Conservation (phyloP, 1,140 invertebrate species). For the Meloidogyne hapla region DNA sequence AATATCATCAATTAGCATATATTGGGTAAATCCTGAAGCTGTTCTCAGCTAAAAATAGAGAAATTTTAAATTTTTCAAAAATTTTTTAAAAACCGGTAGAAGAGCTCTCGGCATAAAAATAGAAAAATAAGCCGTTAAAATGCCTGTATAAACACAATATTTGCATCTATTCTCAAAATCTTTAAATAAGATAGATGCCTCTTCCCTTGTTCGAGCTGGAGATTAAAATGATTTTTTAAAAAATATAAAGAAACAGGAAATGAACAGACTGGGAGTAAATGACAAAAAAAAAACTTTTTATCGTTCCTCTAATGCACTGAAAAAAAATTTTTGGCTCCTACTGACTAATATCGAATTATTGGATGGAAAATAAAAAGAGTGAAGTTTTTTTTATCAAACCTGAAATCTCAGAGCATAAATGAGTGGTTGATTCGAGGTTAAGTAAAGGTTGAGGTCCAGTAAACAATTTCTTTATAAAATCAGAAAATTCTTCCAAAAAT, state of each 20-base stretch:
- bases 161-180: slow-evolving; percentile 86
- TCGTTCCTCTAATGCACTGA: too few species aligned
- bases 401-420: slow-evolving; percentile 25
- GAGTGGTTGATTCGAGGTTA: slow-evolving; percentile 5
- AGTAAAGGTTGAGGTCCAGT: background rate
- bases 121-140: slow-evolving; percentile 79
- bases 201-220: slow-evolving; percentile 29
- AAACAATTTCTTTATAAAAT: background rate
- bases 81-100: slow-evolving; percentile 73
- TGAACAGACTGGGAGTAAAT: too few species aligned
- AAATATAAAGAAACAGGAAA: slow-evolving; percentile 2
- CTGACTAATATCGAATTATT: too few species aligned
- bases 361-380: too few species aligned
- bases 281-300: too few species aligned
- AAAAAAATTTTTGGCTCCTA: too few species aligned
- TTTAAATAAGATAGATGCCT: slow-evolving; percentile 34
- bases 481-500: background rate
- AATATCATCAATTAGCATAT: slow-evolving; percentile 78
- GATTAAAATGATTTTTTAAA: slow-evolving; percentile 13
- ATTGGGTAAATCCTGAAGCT: slow-evolving; percentile 69
- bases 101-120: slow-evolving; percentile 85
- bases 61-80: background rate
- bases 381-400: background rate
- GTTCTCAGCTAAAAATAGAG: slow-evolving; percentile 38
- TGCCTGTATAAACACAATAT: slow-evolving; percentile 82